Evolutionary conservation across 2,113 vertebrate genomes (phyloP).

Genomic region (Periophthalmodon schlosseri): DNA sequence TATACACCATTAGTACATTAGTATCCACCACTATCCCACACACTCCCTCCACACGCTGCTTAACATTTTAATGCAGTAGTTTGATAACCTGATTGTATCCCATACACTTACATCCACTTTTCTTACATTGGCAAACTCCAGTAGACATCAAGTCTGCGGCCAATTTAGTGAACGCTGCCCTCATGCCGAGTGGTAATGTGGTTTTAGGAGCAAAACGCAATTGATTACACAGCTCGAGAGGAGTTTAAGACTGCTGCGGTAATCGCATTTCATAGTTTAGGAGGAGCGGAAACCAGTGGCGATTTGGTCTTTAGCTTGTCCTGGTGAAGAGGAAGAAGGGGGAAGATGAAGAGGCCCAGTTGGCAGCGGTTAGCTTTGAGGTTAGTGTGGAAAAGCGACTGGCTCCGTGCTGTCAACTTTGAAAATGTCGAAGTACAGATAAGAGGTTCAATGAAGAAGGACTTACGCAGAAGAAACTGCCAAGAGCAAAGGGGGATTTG

Average conservation of each 20-base stretch:
- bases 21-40: not conserved
- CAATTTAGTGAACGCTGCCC: conserved; percentile 10
- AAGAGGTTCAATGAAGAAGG: not conserved
- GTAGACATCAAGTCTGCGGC: conserved; percentile 19
- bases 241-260: conserved; percentile 32
- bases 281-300: conserved; percentile 18
- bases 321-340: not conserved
- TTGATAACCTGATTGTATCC: conserved; percentile 2
- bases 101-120: not conserved
- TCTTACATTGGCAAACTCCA: conserved; percentile 1
- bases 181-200: conserved; percentile 11
- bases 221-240: conserved; percentile 14
- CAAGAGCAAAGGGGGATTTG: not conserved
- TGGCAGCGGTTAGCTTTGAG: not conserved
- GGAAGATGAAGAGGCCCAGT: not conserved
- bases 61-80: not conserved
- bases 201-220: conserved; percentile 21
- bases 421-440: not conserved
- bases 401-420: conserved; percentile 1
- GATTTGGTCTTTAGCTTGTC: not conserved
- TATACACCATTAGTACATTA: not conserved
- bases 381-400: not conserved
- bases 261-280: conserved; percentile 38
- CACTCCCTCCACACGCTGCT: not conserved
- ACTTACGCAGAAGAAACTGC: not conserved